Percentiles rank a stretch among this genome's conserved stretches.
Conservation (phyloP, 2,113 vertebrate species). For the human region GRCh38 chr6:134870501-134871000, state of each 20-base stretch:
- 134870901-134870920: neutral
- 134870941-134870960: neutral
- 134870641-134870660: neutral
- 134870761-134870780: constrained; percentile 61
- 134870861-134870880: neutral
- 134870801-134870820: neutral
- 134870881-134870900: neutral
- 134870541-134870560: neutral
- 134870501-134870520: neutral
- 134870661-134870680: neutral
- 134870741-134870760: constrained; percentile 6
- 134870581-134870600: neutral
- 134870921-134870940: too few species aligned
- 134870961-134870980: neutral
- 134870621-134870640: neutral
- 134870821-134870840: neutral
- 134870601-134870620: neutral
- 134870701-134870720: neutral
- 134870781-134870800: constrained; percentile 41
- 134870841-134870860: neutral
- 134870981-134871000: neutral
- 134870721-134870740: neutral
- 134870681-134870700: neutral
- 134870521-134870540: neutral
- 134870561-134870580: neutral